A percentile compares a stretch with the other conserved stretches of the same genome.
phyloP scores from a whole-genome alignment of 2,113 vertebrate species.

The Chaetodon auriga region DNA sequence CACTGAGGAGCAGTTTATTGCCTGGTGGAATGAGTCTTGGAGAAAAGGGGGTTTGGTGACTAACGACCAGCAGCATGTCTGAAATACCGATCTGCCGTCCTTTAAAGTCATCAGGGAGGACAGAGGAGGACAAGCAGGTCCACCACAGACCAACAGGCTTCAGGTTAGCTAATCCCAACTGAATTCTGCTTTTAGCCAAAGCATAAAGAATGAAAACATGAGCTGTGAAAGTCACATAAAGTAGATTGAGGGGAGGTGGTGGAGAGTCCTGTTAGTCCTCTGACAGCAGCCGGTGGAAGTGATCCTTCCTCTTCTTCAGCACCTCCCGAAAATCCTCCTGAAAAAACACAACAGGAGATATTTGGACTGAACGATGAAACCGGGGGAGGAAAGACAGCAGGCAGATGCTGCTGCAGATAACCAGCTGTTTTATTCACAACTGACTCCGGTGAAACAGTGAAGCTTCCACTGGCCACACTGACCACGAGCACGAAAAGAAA shows the following conservation, averaged over 20 bases:
- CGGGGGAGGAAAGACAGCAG: conserved; percentile 37
- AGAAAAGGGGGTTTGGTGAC: neutral
- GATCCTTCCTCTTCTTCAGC: conserved; percentile 82
- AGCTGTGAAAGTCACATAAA: conserved; percentile 39
- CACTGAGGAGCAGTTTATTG: conserved; percentile 19
- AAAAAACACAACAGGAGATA: conserved; percentile 62
- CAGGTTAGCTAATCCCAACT: neutral
- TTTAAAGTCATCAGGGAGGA: conserved; percentile 32
- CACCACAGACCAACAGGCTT: neutral
- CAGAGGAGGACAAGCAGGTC: conserved; percentile 3
- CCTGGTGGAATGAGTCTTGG: conserved; percentile 45
- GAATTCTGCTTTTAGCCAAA: conserved; percentile 48
- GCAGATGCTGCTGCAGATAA: conserved; percentile 66
- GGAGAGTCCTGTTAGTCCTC: conserved; percentile 68
- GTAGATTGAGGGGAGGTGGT: neutral
- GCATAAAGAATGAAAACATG: conserved; percentile 26
- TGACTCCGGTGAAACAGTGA: neutral
- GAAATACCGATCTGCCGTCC: conserved; percentile 31
- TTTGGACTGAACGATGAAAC: conserved; percentile 16
- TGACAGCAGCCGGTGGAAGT: conserved; percentile 74
- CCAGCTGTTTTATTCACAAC: conserved; percentile 23
- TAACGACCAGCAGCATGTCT: conserved; percentile 45
- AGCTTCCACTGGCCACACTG: neutral
- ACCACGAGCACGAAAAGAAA: neutral
- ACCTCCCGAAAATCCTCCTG: conserved; percentile 84